Evolutionary conservation across 2,888 invertebrate genomes (phyloP), one percentile per base, ranked within the genome.

Genomic region (Pediacus dermestoides): DNA sequence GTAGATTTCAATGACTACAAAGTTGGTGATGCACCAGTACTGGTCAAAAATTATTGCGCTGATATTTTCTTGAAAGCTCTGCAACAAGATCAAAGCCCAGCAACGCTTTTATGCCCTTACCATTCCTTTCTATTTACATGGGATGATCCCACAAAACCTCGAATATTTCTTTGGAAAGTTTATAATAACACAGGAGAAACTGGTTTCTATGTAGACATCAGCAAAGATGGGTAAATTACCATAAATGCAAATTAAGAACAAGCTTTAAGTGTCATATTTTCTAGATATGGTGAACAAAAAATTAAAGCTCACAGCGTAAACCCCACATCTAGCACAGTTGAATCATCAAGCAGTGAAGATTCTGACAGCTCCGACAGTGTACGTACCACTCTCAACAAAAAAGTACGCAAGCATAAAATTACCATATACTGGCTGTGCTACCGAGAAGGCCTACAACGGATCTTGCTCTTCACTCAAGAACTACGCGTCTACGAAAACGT

Each of bases 11-110:
- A 80, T 56, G 77, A 82, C 30, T 93, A 88, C 67, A 66, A 74
- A 21, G 63, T 70, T 1, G 92, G 93, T 0, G 85, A 88, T 70
- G 87, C 89, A 6, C 85, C 92, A 0, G 84, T 88, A 0, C 73
- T 87, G 34, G 73, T 95, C 14, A 84, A 92, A 63, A 95, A 95
- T 67, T 74, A 85, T 16, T 88, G 88, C 61, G 82, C 84, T 33
- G 86, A 88, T 57, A 69, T 88, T 34, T 88, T 87, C 66, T 69
- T 89, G 25, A 88, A 88, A 64, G 75, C 89, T 22, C 82, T 87
- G 51, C 88, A 89, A 68, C 59, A 67, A 16, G 70, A 70, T 50
- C 52, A 76, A 61, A 71, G 74, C 12, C 76, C 80, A 68, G 87
- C 86, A 28, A 85, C 85, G 0, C 68, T 89, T 14, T 66, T 89